Conservation (phyloP, 2,888 invertebrate genomes). For the Nyleta sp. region DNA sequence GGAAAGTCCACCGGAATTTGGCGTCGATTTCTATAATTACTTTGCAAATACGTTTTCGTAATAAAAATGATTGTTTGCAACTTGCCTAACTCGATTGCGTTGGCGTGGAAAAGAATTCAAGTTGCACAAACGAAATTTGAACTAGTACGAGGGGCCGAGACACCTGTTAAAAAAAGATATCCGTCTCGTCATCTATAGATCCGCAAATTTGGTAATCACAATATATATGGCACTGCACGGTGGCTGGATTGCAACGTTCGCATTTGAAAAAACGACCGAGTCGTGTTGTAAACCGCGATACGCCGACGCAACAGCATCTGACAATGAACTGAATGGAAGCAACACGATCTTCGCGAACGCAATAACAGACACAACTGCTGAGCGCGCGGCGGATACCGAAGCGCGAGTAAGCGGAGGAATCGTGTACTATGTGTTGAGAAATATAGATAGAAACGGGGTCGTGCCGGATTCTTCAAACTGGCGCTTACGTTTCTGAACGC, state of each 20-base stretch:
- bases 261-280: constrained; percentile 47
- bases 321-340: constrained; percentile 48
- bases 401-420: constrained; percentile 38
- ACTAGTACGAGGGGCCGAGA: background rate
- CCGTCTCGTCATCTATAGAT: constrained; percentile 9
- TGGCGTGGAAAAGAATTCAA: constrained; percentile 30
- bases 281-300: constrained; percentile 31
- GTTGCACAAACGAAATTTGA: constrained; percentile 22
- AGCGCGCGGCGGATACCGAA: constrained; percentile 6
- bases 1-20: background rate
- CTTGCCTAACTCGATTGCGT: constrained; percentile 35
- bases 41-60: constrained; percentile 3
- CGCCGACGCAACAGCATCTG: constrained; percentile 58
- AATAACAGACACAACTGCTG: constrained; percentile 24
- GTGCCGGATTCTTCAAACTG: too few relatives aligned
- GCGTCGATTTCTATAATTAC: too few relatives aligned
- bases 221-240: too few relatives aligned
- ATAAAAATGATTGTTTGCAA: constrained; percentile 7
- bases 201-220: too few relatives aligned
- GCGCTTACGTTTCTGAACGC: too few relatives aligned
- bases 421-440: constrained; percentile 20
- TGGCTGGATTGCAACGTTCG: constrained; percentile 1
- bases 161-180: constrained; percentile 33
- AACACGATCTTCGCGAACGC: constrained; percentile 32
- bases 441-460: background rate